Percentiles rank a stretch among this genome's conserved stretches.
These are phyloP conservation scores for Hydraecia micacea DNA, from an alignment of 2,888 invertebrate species.

Conservation along the genomic window DNA sequence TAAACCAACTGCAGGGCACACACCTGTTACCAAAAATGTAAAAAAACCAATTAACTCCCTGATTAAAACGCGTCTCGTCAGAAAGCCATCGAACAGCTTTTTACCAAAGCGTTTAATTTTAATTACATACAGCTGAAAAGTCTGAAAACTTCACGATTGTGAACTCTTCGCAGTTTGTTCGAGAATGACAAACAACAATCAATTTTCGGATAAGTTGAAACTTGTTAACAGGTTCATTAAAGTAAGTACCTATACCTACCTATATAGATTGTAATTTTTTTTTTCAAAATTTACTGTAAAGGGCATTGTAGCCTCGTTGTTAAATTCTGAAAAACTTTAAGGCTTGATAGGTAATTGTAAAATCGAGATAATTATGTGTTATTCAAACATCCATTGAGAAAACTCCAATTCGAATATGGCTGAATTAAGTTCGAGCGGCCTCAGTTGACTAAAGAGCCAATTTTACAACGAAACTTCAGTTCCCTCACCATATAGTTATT, in stretches of 20 bases:
- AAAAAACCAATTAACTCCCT: constrained; percentile 44
- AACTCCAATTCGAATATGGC: background rate
- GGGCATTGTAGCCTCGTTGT: background rate
- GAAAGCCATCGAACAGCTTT: constrained; percentile 56
- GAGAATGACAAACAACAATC: constrained; percentile 68
- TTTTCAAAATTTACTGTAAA: constrained; percentile 3
- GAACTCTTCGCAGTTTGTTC: constrained; percentile 38
- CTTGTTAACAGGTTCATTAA: constrained; percentile 62
- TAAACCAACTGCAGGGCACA: background rate
- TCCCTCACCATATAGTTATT: background rate
- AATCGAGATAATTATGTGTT: background rate
- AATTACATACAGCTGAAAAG: constrained; percentile 70
- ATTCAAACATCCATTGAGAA: background rate
- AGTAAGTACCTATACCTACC: background rate
- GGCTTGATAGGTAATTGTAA: background rate
- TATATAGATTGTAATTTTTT: background rate
- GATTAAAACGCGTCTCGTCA: constrained; percentile 29
- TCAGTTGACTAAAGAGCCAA: too few species aligned
- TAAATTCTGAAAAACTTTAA: background rate
- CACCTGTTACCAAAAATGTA: constrained; percentile 9
- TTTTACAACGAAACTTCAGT: background rate
- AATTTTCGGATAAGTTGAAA: constrained; percentile 65
- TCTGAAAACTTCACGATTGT: constrained; percentile 68
- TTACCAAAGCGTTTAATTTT: constrained; percentile 70
- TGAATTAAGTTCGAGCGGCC: too few species aligned